Evolutionary conservation across 2,888 invertebrate genomes (phyloP), one percentile per base, ranked within the genome.

Genomic region (Nymphalis c-album): DNA sequence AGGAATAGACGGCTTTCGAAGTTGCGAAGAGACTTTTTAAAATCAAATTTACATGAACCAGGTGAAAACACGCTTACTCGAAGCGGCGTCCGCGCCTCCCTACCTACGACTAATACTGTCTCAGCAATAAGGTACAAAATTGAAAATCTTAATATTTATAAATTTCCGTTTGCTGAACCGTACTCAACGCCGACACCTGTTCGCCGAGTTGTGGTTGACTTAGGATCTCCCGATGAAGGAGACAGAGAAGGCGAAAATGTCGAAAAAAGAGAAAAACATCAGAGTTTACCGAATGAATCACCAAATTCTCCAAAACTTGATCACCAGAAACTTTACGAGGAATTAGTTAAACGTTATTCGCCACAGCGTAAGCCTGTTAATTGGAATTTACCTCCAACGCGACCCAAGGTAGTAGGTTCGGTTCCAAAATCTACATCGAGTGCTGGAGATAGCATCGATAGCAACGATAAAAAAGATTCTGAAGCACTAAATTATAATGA

Each of bases 101-200:
- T 92, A 76, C 92, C 91, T 17, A 83, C 79, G 20, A 84, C 85
- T 70, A 85, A 82, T 70, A 76, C 80, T 5, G 74, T 70, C 17
- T 79, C 85, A 13, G 81, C 85, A 22, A 74, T 83, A 48, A 88
- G 80, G 72, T 92, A 91, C 78, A 92, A 91, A 80, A 87, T 90
- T 71, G 90, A 89, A 77, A 91, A 90, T 75, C 90, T 90, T 22
- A 92, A 90, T 76, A 78, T 92, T 71, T 89, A 86, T 77, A 93
- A 93, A 80, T 93, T 93, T 71, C 92, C 92, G 26, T 93, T 93
- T 74, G 91, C 92, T 58, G 92, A 93, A 72, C 92, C 92, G 45
- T 92, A 89, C 70, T 77, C 85, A 17, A 90, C 92, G n/a, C 92
- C 92, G 46, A 86, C 90, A 18, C 87, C 91, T n/a, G 81, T 81